Conservation (phyloP, 1,140 invertebrate species). For the Sitophilus oryzae region DNA sequence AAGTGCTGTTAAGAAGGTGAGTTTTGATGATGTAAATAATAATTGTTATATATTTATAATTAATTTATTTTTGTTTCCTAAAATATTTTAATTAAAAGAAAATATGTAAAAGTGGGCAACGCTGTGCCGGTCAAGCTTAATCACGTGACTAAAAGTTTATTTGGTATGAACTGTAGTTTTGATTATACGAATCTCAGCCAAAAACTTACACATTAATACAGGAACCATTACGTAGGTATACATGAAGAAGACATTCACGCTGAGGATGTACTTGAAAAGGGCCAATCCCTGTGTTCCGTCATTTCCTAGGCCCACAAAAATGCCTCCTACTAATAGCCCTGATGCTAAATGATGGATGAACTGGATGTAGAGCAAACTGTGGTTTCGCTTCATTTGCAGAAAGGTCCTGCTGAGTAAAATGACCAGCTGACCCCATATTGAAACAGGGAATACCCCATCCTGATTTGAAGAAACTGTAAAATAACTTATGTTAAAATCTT, state of each 20-base stretch:
- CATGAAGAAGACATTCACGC: constrained; percentile 55
- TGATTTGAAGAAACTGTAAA: constrained; percentile 25
- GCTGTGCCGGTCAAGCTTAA: no score
- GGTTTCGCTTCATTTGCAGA: constrained; percentile 50
- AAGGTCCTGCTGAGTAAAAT: constrained; percentile 50
- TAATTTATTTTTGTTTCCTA: no score
- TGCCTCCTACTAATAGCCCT: constrained; percentile 49
- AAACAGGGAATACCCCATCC: constrained; percentile 47
- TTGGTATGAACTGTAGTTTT: no score
- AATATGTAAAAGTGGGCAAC: no score
- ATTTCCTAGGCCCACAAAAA: constrained; percentile 52
- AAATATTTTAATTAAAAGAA: no score
- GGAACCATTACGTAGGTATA: constrained; percentile 58
- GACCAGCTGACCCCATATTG: constrained; percentile 49
- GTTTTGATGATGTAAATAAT: no score
- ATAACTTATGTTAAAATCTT: constrained; percentile 10
- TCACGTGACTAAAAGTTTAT: no score
- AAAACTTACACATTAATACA: constrained; percentile 52
- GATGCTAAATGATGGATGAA: constrained; percentile 51
- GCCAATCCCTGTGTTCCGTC: constrained; percentile 48
- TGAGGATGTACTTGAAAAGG: constrained; percentile 56
- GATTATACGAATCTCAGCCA: neutral
- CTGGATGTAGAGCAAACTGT: constrained; percentile 51
- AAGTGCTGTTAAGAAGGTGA: no score
- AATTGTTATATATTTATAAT: no score